Evolutionary conservation across 2,113 vertebrate genomes (phyloP).

Genomic region (Pseudorhombus dupliciocellatus): DNA sequence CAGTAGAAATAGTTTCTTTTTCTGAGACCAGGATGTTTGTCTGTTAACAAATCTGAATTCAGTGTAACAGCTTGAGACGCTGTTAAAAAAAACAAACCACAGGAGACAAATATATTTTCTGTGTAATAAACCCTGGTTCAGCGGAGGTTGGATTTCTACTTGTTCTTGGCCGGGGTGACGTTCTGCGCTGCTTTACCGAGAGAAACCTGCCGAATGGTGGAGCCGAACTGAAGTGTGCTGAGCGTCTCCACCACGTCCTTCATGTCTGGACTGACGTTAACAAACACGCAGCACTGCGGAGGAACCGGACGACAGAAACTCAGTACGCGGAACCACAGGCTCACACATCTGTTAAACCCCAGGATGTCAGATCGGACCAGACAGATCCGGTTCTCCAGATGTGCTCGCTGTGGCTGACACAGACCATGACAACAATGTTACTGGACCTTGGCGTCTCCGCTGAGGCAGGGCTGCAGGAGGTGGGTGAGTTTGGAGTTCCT

Average conservation of each 20-base stretch:
- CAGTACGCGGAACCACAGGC: too few species aligned
- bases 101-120: too few species aligned
- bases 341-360: too few species aligned
- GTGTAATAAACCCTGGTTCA: background rate
- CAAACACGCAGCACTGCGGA: conserved; percentile 72
- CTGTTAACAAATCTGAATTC: too few species aligned
- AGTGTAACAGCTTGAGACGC: too few species aligned
- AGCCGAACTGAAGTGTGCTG: conserved; percentile 77
- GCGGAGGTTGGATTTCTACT: background rate
- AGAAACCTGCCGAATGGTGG: conserved; percentile 68
- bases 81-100: background rate
- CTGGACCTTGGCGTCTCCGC: conserved; percentile 74
- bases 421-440: too few species aligned
- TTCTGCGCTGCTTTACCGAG: conserved; percentile 69
- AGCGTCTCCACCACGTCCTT: conserved; percentile 65
- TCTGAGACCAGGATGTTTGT: too few species aligned
- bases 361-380: too few species aligned
- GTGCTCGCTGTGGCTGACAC: too few species aligned
- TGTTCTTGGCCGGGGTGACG: conserved; percentile 36
- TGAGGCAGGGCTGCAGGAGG: conserved; percentile 76
- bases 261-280: conserved; percentile 67
- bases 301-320: background rate
- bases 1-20: too few species aligned
- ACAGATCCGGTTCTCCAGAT: too few species aligned
- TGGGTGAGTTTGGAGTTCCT: conserved; percentile 78